Base-by-base conservation (phyloP, 64 coral and sea anemone species). In the Dendrophyllia cribrosa region DNA sequence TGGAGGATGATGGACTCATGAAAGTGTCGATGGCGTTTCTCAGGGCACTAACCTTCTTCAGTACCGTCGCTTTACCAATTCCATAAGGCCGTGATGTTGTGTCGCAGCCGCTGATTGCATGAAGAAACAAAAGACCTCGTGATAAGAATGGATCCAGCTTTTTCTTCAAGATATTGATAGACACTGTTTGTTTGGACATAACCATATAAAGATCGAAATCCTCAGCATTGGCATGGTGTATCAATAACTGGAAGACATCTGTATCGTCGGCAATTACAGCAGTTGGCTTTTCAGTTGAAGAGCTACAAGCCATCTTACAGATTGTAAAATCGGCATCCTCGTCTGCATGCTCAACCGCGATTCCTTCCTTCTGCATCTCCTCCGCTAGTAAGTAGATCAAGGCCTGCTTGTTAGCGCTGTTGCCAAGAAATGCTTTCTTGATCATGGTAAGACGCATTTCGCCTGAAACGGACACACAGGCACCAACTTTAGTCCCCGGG, bases 101-200 rank as follows among this genome's bases (percentile, higher is more conserved):
- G 53, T 77, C 91, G 23, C 91, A 92, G 53, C 82, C 91, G 21
- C 91, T 87, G 56, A 92, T 58, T 13, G 91, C 91, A 68, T 87
- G 82, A 34, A 87, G 72, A 63, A 92, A 87, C 49, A 92, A 17
- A 43, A 87, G 90, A 14, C 7, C 15, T 44, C 75, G 22, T 62
- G 68, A 73, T 63, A 85, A 69, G 34, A 43, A 14, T 58, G 65
- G 22, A 83, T 50, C 75, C 62, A 84, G n/a, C 47, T 61, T 53
- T 15, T 62, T 64, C 25, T 81, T 90, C 26, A 91, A 22, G 15
- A 75, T 91, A 47, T 10, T 74, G 11, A 47, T 47, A 22, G 9
- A 74, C 12, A 74, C 71, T 12, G 13, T 74, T 74, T 3, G 71
- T 74, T 74, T 74, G 1, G 71, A 9, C 9, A 20, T 74, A 4